Conservation (phyloP, 2,113 vertebrate genomes). For the Solea senegalensis region DNA sequence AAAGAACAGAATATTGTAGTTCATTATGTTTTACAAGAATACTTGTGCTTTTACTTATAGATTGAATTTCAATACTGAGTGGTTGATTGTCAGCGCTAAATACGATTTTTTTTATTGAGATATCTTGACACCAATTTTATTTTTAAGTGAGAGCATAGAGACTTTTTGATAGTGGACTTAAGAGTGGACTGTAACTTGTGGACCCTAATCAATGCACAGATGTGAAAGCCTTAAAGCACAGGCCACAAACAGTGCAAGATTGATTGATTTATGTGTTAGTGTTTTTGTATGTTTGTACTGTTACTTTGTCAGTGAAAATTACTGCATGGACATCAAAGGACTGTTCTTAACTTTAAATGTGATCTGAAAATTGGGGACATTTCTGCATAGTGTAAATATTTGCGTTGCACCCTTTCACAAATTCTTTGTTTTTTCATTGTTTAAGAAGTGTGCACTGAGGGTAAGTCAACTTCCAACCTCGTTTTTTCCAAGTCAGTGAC, state of each 20-base stretch:
- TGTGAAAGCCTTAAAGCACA: constrained; percentile 48
- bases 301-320: constrained; percentile 26
- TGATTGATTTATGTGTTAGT: constrained; percentile 12
- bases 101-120: not conserved
- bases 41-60: not conserved
- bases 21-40: not conserved
- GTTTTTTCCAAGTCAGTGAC: constrained; percentile 36
- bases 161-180: constrained; percentile 73
- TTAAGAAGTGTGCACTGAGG: constrained; percentile 60
- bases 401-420: constrained; percentile 47
- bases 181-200: constrained; percentile 51
- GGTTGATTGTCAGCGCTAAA: not conserved
- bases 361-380: constrained; percentile 25
- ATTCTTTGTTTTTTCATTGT: constrained; percentile 60
- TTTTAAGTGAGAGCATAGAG: not conserved
- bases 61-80: too few relatives aligned
- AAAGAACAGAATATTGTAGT: not conserved
- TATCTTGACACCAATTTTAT: not conserved
- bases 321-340: constrained; percentile 76
- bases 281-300: constrained; percentile 6
- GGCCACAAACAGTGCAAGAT: constrained; percentile 13
- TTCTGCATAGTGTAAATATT: constrained; percentile 30
- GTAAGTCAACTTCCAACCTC: constrained; percentile 59
- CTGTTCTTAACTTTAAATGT: constrained; percentile 25
- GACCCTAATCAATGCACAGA: constrained; percentile 39